phyloP scores from a whole-genome alignment of 1,140 invertebrate species.

The Drosophila mauritiana region DNA sequence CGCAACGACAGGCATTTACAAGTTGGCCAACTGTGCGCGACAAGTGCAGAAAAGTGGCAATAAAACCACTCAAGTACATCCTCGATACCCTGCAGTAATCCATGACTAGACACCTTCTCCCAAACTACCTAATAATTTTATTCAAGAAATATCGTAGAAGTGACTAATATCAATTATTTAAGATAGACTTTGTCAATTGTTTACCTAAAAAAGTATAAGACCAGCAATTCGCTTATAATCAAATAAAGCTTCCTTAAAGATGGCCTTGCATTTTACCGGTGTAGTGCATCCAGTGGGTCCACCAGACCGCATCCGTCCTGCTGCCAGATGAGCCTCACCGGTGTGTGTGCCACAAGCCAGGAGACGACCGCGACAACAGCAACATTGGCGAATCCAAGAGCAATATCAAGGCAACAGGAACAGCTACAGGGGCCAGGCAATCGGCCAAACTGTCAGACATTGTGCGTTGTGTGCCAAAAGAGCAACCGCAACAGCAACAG shows the following conservation, averaged over 20 bases:
- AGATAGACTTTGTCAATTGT: too few relatives aligned
- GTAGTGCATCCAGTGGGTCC: conserved; percentile 32
- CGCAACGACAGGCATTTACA: conserved; percentile 59
- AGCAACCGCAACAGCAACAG: conserved; percentile 54
- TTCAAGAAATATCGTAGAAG: too few relatives aligned
- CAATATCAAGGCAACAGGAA: conserved; percentile 42
- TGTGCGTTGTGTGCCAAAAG: conserved; percentile 77
- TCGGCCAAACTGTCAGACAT: conserved; percentile 76
- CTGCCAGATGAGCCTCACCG: conserved; percentile 22
- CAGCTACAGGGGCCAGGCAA: conserved; percentile 53
- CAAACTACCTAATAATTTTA: too few relatives aligned
- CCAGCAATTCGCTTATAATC: too few relatives aligned
- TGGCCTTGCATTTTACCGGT: not conserved
- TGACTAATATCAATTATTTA: too few relatives aligned
- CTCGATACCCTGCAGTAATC: not conserved
- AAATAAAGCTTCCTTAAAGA: not conserved
- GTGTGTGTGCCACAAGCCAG: conserved; percentile 68
- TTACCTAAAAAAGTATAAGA: too few relatives aligned
- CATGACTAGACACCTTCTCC: not conserved
- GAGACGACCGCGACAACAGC: conserved; percentile 65
- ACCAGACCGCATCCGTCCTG: conserved; percentile 22
- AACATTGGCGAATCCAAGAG: conserved; percentile 56
- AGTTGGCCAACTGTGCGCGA: conserved; percentile 69
- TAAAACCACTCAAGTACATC: conserved; percentile 2
- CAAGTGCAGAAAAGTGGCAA: conserved; percentile 64